Evolutionary conservation across 2,797 vertebrate genomes (phyloP).

Genomic region (Oreortyx pictus): DNA sequence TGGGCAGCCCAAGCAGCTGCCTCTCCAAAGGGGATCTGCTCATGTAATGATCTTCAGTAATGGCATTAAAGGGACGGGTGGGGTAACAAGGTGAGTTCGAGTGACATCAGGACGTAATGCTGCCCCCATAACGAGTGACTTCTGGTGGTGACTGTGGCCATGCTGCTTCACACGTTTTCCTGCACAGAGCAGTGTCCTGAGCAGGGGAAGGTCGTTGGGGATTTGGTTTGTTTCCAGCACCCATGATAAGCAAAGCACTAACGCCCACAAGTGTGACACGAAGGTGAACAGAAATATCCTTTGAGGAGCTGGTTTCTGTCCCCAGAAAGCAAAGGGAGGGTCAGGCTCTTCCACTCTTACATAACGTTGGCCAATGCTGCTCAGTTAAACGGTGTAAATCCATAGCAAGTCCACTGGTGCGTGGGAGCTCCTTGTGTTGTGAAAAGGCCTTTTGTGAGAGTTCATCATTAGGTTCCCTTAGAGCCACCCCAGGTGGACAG

Average conservation of each 20-base stretch:
- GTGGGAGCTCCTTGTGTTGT: background rate
- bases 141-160: slow-evolving; percentile 4
- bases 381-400: background rate
- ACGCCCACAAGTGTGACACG: slow-evolving; percentile 12
- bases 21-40: background rate
- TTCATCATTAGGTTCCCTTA: background rate
- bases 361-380: background rate
- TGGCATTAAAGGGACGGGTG: slow-evolving; percentile 49
- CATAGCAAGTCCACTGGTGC: fast-evolving
- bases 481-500: background rate
- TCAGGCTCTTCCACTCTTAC: background rate
- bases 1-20: background rate
- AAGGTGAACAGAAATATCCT: slow-evolving; percentile 24
- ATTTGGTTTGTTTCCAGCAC: slow-evolving; percentile 31
- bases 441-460: background rate
- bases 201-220: slow-evolving; percentile 34
- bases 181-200: fast-evolving
- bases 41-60: slow-evolving; percentile 36
- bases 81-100: slow-evolving; percentile 34
- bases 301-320: background rate
- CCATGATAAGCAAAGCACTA: background rate
- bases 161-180: background rate
- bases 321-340: background rate
- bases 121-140: background rate
- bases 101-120: background rate